Base-by-base conservation (phyloP, 2,888 invertebrate genomes). In the Acanthopleura granulata region DNA sequence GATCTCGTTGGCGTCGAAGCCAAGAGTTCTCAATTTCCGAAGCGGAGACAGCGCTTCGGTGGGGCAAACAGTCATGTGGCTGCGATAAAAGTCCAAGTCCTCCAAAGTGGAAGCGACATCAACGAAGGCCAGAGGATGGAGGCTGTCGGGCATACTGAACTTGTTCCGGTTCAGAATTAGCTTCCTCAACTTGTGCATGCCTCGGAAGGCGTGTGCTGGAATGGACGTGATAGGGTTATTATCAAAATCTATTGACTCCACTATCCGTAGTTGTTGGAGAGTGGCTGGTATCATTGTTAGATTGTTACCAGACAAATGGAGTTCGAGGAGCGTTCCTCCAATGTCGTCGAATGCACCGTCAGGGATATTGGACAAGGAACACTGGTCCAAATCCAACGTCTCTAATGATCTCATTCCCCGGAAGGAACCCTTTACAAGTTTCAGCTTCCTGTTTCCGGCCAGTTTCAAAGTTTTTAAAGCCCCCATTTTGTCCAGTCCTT, bases 71-170 rank as follows among this genome's bases (percentile, higher is more conserved):
- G 49, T 18, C 25, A 72, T 18, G 4, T 30, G 14, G 30, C 72
- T 49, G 49, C 30, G 49, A 16, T 49, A 72, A 18, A 72, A 72
- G 18, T 49, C 72, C 18, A 72, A 29, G 11, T 30, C 49, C 49
- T 72, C 22, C 25, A 72, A 29, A 29, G 40, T 72, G 49, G 9
- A 4, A 15, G 49, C 72, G 49, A 72, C n/a, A 18, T 49, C 72
- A 49, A 72, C 49, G 49, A 72, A 72, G 12, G 72, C 72, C 72
- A 49, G 72, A 1, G 22, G 18, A 40, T 72, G n/a, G 29, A 72
- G 16, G 25, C 49, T 29, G 18, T 30, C 72, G 18, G 49, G n/a
- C 11, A 6, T 18, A 6, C 15, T n/a, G 18, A 72, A 49, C n/a
- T 72, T 18, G 30, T 72, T 72, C 18, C 49, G 22, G 18, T 18